Evolutionary conservation across 1,140 invertebrate genomes (phyloP).

Genomic region (Camponotus vicinus): DNA sequence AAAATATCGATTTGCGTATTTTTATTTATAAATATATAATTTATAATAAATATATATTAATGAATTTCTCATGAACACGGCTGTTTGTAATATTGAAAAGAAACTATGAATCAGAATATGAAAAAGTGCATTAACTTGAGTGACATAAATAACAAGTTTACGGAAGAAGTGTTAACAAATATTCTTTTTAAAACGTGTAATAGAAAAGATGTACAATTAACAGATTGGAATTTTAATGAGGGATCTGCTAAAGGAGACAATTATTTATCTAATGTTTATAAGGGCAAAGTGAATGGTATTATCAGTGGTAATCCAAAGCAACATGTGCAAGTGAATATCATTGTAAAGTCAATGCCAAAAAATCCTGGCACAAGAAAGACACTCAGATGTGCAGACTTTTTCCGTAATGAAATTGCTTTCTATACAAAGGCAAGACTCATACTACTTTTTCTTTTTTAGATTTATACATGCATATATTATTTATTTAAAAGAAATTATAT

Average conservation of each 20-base stretch:
- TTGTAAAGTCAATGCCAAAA: slow-evolving; percentile 89
- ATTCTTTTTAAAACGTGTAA: slow-evolving; percentile 80
- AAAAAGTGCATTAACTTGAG: slow-evolving; percentile 59
- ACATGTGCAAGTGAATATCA: slow-evolving; percentile 82
- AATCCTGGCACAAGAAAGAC: slow-evolving; percentile 88
- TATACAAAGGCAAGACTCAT: slow-evolving; percentile 86
- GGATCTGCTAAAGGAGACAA: slow-evolving; percentile 88
- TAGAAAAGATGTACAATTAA: slow-evolving; percentile 83
- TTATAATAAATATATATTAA: not conserved
- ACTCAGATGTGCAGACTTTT: slow-evolving; percentile 89
- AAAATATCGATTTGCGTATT: not conserved
- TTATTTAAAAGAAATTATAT: not conserved
- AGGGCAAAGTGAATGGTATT: slow-evolving; percentile 86
- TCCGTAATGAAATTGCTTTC: slow-evolving; percentile 89
- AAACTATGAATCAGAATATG: slow-evolving; percentile 64
- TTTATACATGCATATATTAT: slow-evolving; percentile 63
- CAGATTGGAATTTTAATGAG: slow-evolving; percentile 82
- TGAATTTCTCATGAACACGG: too few species aligned
- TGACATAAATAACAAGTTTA: slow-evolving; percentile 81
- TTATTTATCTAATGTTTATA: slow-evolving; percentile 88
- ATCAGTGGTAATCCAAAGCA: slow-evolving; percentile 72
- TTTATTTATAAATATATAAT: not conserved
- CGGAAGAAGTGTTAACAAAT: slow-evolving; percentile 82
- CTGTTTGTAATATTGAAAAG: not conserved
- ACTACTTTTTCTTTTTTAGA: not conserved